Evolutionary conservation across 2,888 invertebrate species (phyloP), one percentile per base, ranked within the genome.

Genomic region (Adelognathus sp.): DNA sequence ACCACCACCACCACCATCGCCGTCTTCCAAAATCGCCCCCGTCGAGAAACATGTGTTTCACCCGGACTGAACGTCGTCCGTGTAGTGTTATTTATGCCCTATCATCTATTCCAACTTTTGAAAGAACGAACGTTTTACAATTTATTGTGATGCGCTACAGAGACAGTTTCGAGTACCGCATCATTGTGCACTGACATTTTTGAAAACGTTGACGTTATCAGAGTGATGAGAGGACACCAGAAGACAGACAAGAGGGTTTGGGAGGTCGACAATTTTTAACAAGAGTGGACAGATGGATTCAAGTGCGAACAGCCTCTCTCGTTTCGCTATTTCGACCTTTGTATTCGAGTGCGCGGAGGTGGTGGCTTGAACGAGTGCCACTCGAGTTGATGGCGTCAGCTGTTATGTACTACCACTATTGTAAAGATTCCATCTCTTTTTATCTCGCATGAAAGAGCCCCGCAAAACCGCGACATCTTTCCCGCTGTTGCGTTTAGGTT

Each of bases 381-480:
- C 87, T 88, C 80, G 85, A 83, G 84, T 88, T 87, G 87, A 90
- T 90, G 86, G 89, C 89, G 90, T 90, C 90, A 90, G 90, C 89
- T 90, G 90, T 88, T 89, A 89, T 87, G 85, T 86, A 89, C 76
- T 72, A 88, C 76, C 54, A 60, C 88, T 87, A 86, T 88, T 87
- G 86, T 84, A 85, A 83, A 70, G 50, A 67, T 63, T 77, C 63
- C 66, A 46, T 67, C 50, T 72, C 60, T 56, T 52, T 76, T 73
- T 72, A 76, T 77, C 72, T 73, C 76, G 61, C 76, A 67, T 9
- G 60, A 66, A 73, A 67, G 63, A 54, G 69, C 72, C 21, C 9
- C 46, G 76, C 56, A 54, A 72, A 76, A 39, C 66, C 63, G 33
- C 11, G 44, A 73, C 52, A 58, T 79, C 70, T 64, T 64, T 56